phyloP scores from a whole-genome alignment of 2,888 invertebrate species.

The Hypomecis atomaria region DNA sequence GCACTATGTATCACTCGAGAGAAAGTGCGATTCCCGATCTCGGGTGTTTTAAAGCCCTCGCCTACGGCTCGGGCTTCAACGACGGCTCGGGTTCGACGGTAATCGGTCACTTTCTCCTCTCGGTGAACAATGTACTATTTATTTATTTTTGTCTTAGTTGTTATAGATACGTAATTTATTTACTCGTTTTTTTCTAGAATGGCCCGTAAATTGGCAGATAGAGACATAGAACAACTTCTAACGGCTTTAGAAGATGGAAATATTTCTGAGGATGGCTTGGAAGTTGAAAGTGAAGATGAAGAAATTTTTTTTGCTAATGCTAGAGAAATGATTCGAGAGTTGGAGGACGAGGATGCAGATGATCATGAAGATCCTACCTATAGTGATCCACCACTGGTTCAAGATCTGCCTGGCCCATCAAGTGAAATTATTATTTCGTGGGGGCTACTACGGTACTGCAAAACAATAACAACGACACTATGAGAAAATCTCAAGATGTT shows the following conservation, averaged over 20 bases:
- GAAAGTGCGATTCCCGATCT: no score
- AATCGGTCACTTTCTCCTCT: no score
- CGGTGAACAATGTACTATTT: no score
- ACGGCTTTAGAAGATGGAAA: slow-evolving; percentile 44
- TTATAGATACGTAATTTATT: slow-evolving; percentile 12
- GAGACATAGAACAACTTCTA: slow-evolving; percentile 40
- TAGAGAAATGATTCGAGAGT: slow-evolving; percentile 39
- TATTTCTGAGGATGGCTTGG: slow-evolving; percentile 44
- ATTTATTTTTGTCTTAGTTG: slow-evolving; percentile 3
- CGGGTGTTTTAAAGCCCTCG: no score
- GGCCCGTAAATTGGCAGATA: slow-evolving; percentile 39
- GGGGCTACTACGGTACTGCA: no score
- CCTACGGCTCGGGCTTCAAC: no score
- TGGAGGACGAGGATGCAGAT: slow-evolving; percentile 37
- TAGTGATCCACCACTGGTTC: slow-evolving; percentile 41
- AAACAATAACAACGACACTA: no score
- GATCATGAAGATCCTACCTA: slow-evolving; percentile 42
- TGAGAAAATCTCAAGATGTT: no score
- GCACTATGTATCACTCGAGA: no score
- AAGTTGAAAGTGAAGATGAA: slow-evolving; percentile 42
- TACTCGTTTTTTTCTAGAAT: slow-evolving; percentile 38
- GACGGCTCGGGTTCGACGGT: no score
- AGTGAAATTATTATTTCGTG: no score
- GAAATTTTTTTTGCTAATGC: slow-evolving; percentile 40
- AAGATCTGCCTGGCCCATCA: slow-evolving; percentile 39